Base-by-base conservation (phyloP, 2,888 invertebrate species). In the Melanostoma mellinum region DNA sequence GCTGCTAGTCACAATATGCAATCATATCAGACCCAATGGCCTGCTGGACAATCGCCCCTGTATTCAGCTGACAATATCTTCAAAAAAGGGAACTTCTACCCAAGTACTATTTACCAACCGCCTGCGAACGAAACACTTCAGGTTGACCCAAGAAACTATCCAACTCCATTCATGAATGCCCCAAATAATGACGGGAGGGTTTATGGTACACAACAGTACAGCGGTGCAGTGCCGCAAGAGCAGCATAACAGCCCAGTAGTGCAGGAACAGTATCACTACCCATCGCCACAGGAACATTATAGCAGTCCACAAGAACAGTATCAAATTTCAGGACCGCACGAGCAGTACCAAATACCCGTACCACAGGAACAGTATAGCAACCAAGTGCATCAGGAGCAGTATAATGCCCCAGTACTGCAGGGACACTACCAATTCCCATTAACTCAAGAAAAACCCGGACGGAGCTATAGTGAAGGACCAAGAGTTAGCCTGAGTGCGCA, bases 51-150 rank as follows among this genome's bases (percentile, higher is more conserved):
- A n/a, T 33, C 53, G 20, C 73, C 67, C 0, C 10, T 42, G 6
- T 56, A 56, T 6, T 10, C 52, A 32, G 9, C 38, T n/a, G 69
- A 69, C 2, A 56, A 65, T 36, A 36, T 69, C 3, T 73, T 69
- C 5, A 73, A 38, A 4, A 40, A 73, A 9, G 78, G 68, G 0
- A 40, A 77, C 10, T 72, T 55, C 30, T 81, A 76, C 9, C 36
- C 61, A 3, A 33, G 46, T 6, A 3, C 63, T 1, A 4, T 36
- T 10, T 42, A 50, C 10, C 8, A 8, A 8, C 9, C 8, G 9
- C 4, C n/a, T 6, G 40, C 32, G 6, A 78, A 72, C 38, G 38
- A 9, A 20, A 73, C 67, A 10, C 1, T 67, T 35, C 48, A 42
- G 4, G 32, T 35, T 8, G 40, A 4, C 9, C 46, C 76, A 60